These are phyloP conservation scores for Calyptommatus sinebrachiatus DNA, from an alignment of 2,113 vertebrate genomes.

Conservation along the genomic window DNA sequence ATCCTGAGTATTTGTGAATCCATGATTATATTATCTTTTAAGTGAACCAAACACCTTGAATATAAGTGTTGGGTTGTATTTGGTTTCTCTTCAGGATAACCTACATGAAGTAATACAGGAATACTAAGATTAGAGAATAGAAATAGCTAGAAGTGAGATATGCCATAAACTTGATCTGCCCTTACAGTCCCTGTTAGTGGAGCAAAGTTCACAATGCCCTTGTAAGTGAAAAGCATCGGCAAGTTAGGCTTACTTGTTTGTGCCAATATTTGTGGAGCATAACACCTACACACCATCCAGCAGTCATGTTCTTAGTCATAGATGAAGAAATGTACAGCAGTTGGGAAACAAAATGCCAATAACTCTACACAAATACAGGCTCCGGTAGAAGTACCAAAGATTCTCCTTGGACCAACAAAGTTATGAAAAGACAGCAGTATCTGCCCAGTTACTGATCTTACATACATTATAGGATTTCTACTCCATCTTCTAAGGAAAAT, in stretches of 20 bases:
- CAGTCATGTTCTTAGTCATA: not conserved
- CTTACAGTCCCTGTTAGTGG: not conserved
- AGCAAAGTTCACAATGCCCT: slow-evolving; percentile 1
- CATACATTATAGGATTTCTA: not conserved
- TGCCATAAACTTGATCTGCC: slow-evolving; percentile 4
- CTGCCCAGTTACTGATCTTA: not conserved
- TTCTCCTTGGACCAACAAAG: not conserved
- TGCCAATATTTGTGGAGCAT: not conserved
- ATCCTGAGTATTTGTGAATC: no score
- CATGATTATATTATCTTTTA: not conserved
- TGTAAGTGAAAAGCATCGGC: not conserved
- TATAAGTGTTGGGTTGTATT: not conserved
- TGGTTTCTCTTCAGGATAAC: not conserved
- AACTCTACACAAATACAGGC: not conserved
- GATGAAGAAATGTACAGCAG: not conserved
- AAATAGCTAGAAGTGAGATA: not conserved
- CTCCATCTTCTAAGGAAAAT: not conserved
- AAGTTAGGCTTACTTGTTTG: not conserved
- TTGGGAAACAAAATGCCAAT: not conserved
- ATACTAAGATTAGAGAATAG: not conserved
- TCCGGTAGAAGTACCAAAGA: no score
- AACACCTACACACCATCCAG: not conserved
- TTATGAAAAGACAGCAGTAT: not conserved
- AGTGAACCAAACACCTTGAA: not conserved
- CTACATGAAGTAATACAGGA: not conserved